Base-by-base conservation (phyloP, 2,113 vertebrate genomes). In the Tupaia chinensis region DNA sequence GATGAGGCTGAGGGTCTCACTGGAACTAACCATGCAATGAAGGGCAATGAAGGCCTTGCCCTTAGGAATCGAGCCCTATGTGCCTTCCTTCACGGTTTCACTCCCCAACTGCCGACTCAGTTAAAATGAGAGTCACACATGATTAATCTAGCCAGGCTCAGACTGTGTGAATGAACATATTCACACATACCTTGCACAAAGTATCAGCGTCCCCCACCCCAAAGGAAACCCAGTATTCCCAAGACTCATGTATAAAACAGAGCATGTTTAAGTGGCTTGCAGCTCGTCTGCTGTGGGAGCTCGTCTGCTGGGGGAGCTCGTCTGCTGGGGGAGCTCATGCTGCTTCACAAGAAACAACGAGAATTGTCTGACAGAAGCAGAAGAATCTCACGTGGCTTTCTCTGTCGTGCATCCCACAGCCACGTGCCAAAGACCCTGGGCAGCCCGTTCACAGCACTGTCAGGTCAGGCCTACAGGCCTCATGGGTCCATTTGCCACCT, bases 41-140 rank as follows among this genome's bases (percentile, higher is more conserved):
- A 44, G 44, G 66, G 76, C 60, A 34, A 53, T 3, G 34, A 66
- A 89, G 82, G 69, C n/a, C 82, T 87, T 63, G 91, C 70, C 92
- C 77, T 80, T 69, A 34, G 88, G 97, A 98, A 97, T 97, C 95
- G 96, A 98, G 97, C 96, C 97, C 97, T 96, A 13, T 97, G 97
- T 95, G 93, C 97, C 90, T 91, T 56, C 78, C 74, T 56, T 61
- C 56, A 44, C 27, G 69, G 74, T 9, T 27, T 61, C 53, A 80
- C 65, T 87, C 74, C 32, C 65, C 79, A 56, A 86, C 84, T 66
- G 65, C 85, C 65, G 58, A 81, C 34, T 22, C 78, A 69, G 23
- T 61, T 76, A 81, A 66, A 88, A 79, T 15, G 84, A 87, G 73
- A 95, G 68, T 72, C 87, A 84, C 10, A 29, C 34, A 53, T 11